Base-by-base conservation (phyloP, 2,797 vertebrate species). In the Neosilurus mollespiculum region DNA sequence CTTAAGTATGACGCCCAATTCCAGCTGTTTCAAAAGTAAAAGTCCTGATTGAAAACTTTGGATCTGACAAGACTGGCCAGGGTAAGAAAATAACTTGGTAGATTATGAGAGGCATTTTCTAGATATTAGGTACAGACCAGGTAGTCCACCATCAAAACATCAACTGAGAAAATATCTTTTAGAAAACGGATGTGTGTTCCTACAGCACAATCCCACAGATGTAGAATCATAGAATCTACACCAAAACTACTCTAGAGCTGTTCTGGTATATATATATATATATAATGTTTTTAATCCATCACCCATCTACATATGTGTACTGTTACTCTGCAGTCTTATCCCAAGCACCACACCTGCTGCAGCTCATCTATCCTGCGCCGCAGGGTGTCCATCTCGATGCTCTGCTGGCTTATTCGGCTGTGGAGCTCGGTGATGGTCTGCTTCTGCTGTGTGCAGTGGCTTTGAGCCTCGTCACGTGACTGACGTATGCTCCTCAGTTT, bases 381-480 rank as follows among this genome's bases (percentile, higher is more conserved):
- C 84, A 98, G 92, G 15, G 93, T 89, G 2, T 97, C 96, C 73
- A 90, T 90, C 82, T 97, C 95, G 1, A 95, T 72, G 86, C 85
- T 91, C 79, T 96, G 90, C 86, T 98, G 96, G 82, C 86, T 89
- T 67, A 92, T 95, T 87, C 92, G 95, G 6, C 93, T 92, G 77
- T 97, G 96, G 59, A 96, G 93, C 69, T 98, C 96, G 0, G 92
- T 91, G 83, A 95, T 89, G 16, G 82, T 89, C 85, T 97, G 95
- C 61, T 96, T 97, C 91, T 98, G 97, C 91, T 96, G 96, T 67
- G 96, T 88, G 88, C 93, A 95, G 88, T 94, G 92, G 22, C 90
- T 90, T 91, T 97, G 97, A n/a, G 93, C 92, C 90, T 98, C 96
- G 22, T 99, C 96, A n/a, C 96, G 90, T 0, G 96, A 95, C 87